Conservation (phyloP, 2,797 vertebrate species). For the Lepidocolaptes lacrymiger region DNA sequence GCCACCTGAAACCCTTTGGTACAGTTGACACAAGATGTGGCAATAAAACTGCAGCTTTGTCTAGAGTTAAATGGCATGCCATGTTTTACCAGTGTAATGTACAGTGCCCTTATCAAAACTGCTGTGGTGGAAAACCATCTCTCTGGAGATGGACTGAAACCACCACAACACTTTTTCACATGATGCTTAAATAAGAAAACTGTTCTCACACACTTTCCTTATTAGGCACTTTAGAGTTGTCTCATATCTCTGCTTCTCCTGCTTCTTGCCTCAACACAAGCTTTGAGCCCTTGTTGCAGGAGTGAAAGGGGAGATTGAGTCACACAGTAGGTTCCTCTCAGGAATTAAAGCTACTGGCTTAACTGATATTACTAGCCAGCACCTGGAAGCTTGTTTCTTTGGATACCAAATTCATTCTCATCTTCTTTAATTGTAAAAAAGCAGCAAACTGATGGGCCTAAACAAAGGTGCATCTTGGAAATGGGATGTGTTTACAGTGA, state of each 20-base stretch:
- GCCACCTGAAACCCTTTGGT: not conserved
- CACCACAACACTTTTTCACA: not conserved
- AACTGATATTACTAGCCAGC: not conserved
- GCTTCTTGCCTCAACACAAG: not conserved
- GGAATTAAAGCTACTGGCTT: not conserved
- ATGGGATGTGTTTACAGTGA: not conserved
- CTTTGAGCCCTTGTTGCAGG: not conserved
- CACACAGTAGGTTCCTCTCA: not conserved
- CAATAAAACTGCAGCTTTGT: not conserved
- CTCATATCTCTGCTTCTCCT: not conserved
- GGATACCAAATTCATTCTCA: not conserved
- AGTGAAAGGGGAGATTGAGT: not conserved
- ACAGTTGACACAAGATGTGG: not conserved
- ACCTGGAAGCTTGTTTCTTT: not conserved
- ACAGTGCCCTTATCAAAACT: not conserved
- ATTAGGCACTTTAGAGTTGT: not conserved
- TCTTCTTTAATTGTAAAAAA: not conserved
- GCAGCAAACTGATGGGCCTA: not conserved
- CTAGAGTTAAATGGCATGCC: not conserved
- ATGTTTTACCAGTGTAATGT: not conserved
- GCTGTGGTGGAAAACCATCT: not conserved
- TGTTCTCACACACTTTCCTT: not conserved
- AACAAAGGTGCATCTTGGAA: not conserved
- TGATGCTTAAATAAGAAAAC: not conserved
- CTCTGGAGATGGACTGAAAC: not conserved